These are phyloP conservation scores for Phytoseiulus persimilis DNA, from an alignment of 2,888 invertebrate species.

Conservation along the genomic window DNA sequence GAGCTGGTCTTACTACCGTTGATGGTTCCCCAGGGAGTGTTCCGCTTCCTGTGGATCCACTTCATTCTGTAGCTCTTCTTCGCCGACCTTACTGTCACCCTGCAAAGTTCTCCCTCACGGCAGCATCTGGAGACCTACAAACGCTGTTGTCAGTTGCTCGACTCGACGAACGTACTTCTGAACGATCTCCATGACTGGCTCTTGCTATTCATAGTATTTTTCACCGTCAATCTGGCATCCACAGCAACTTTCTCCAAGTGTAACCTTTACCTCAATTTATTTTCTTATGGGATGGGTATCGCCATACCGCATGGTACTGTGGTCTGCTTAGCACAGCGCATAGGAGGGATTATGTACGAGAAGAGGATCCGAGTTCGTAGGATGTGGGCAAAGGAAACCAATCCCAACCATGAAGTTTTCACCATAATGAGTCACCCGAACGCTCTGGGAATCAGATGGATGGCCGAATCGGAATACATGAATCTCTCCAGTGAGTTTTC, in stretches of 20 bases:
- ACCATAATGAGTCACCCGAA: neutral
- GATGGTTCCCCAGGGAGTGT: neutral
- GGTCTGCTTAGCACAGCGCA: neutral
- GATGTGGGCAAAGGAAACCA: neutral
- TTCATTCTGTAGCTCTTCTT: neutral
- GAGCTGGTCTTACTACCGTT: neutral
- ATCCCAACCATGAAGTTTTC: neutral
- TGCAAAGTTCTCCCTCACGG: neutral
- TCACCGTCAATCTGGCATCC: neutral
- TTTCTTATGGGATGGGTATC: neutral
- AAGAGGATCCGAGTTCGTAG: neutral
- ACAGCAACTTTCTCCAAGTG: neutral
- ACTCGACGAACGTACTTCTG: neutral
- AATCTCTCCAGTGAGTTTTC: neutral
- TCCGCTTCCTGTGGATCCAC: neutral
- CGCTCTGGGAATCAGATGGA: neutral
- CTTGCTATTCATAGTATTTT: neutral
- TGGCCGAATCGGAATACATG: neutral
- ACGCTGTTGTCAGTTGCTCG: neutral
- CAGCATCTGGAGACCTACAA: neutral
- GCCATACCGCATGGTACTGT: neutral
- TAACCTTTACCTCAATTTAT: neutral
- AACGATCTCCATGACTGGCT: neutral
- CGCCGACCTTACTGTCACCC: neutral
- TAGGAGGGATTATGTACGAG: neutral